Evolutionary conservation across 1,140 invertebrate genomes (phyloP).

Genomic region (Drosophila rufa): DNA sequence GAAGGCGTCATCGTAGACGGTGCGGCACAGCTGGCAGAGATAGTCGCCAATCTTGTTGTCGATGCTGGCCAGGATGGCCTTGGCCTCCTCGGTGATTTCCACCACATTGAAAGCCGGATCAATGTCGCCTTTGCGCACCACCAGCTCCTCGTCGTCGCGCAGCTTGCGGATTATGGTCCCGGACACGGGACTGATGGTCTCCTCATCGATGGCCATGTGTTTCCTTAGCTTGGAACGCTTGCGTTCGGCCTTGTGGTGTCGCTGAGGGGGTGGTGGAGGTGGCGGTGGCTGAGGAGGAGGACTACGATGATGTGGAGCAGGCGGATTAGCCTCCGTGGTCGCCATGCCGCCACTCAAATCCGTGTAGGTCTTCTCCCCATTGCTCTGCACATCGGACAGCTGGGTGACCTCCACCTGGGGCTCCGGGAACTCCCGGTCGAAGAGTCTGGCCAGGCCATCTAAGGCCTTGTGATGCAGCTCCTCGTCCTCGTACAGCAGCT

Average conservation of each 20-base stretch:
- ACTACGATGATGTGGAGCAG: conserved; percentile 51
- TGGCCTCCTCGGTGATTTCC: conserved; percentile 97
- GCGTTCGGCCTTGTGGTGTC: conserved; percentile 84
- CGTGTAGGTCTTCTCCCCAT: conserved; percentile 85
- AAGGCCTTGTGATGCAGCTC: conserved; percentile 79
- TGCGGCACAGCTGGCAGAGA: conserved; percentile 96
- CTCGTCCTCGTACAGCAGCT: conserved; percentile 78
- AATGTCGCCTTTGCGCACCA: conserved; percentile 95
- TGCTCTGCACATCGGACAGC: conserved; percentile 34
- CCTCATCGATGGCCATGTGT: conserved; percentile 94
- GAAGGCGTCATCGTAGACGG: conserved; percentile 97
- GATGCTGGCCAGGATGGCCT: conserved; percentile 97
- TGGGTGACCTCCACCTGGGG: conserved; percentile 14
- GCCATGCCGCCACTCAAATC: conserved; percentile 85
- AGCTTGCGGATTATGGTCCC: conserved; percentile 96
- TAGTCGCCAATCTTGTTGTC: conserved; percentile 98
- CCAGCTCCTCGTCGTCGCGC: conserved; percentile 92
- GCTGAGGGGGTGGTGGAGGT: neutral
- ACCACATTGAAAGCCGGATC: conserved; percentile 98
- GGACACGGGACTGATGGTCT: conserved; percentile 98
- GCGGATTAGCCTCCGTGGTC: neutral
- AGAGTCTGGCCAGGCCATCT: conserved; percentile 78
- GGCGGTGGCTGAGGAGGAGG: conserved; percentile 16
- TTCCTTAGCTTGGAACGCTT: conserved; percentile 90
- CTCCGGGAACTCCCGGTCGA: conserved; percentile 67